phyloP scores from a whole-genome alignment of 2,113 vertebrate genomes.

The Callipepla squamata region DNA sequence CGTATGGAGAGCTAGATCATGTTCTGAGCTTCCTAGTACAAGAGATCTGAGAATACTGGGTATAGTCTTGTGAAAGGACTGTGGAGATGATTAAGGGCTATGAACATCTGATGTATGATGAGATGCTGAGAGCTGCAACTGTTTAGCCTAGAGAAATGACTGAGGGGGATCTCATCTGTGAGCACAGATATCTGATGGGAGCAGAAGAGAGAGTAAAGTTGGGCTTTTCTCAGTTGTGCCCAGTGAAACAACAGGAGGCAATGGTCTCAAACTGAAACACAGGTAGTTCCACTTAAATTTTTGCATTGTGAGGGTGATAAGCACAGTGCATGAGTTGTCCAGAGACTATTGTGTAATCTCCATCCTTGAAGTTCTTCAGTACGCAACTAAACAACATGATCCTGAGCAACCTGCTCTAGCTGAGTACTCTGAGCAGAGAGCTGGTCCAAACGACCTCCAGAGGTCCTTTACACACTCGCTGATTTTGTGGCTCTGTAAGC shows the following conservation, averaged over 20 bases:
- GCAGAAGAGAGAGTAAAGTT: background rate
- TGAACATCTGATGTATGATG: background rate
- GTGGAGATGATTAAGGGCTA: background rate
- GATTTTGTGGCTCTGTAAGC: background rate
- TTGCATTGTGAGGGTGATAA: background rate
- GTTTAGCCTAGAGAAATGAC: background rate
- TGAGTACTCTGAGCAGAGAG: background rate
- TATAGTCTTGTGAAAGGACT: background rate
- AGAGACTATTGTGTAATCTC: background rate
- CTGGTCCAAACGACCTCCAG: background rate
- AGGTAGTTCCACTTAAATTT: background rate
- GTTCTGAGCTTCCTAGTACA: background rate
- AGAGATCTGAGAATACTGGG: background rate
- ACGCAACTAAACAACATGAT: background rate
- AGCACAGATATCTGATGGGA: background rate
- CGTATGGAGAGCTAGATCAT: background rate
- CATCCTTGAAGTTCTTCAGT: background rate
- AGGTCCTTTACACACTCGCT: background rate
- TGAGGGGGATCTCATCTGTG: background rate
- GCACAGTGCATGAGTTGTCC: background rate
- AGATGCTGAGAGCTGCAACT: background rate
- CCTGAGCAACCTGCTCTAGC: background rate
- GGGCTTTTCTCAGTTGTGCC: background rate
- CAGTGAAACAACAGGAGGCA: background rate
- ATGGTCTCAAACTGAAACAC: background rate